Evolutionary conservation across 1,140 invertebrate species (phyloP).

Genomic region (Physella acuta): DNA sequence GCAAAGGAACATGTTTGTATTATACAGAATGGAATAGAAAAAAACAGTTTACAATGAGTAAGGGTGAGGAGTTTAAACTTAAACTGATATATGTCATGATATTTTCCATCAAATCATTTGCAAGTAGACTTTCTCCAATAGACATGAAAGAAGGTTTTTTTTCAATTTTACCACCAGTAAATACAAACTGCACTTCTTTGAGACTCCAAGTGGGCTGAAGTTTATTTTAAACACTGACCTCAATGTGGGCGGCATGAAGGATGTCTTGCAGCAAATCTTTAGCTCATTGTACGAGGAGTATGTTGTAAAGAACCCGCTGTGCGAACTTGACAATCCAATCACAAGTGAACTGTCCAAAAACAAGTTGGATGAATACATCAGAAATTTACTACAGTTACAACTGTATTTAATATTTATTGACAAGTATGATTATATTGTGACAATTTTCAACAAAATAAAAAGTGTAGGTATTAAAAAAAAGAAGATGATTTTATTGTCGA

Average conservation of each 20-base stretch:
- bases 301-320: conserved; percentile 91
- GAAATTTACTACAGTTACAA: conserved; percentile 51
- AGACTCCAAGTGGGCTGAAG: conserved; percentile 93
- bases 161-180: conserved; percentile 77
- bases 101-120: conserved; percentile 95
- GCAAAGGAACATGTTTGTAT: too few species aligned
- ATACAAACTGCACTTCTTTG: conserved; percentile 91
- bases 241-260: conserved; percentile 62
- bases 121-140: conserved; percentile 88
- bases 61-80: too few species aligned
- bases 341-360: conserved; percentile 89
- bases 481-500: too few species aligned
- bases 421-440: too few species aligned
- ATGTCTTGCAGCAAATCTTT: conserved; percentile 86
- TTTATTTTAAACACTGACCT: conserved; percentile 94
- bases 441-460: too few species aligned
- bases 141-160: conserved; percentile 89
- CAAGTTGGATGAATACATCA: conserved; percentile 84
- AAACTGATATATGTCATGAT: conserved; percentile 98
- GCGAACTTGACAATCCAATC: conserved; percentile 79
- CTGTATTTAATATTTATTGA: too few species aligned
- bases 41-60: too few species aligned
- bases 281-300: conserved; percentile 93
- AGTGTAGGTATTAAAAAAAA: too few species aligned
- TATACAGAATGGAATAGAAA: too few species aligned